Conservation (phyloP, 2,888 invertebrate genomes). For the Actias luna region DNA sequence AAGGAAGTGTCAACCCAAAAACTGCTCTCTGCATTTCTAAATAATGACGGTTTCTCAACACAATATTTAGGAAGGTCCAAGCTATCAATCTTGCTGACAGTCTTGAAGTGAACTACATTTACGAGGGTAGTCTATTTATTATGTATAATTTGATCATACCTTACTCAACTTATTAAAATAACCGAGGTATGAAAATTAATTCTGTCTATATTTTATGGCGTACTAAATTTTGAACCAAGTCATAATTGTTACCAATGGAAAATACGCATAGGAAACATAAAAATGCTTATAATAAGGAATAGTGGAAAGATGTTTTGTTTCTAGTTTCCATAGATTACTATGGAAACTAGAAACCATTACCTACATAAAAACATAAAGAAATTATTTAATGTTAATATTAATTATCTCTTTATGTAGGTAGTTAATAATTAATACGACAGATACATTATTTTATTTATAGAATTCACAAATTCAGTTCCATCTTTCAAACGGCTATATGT, state of each 20-base stretch:
- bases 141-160: constrained; percentile 1
- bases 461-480: not conserved
- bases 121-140: not conserved
- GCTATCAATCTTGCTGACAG: not conserved
- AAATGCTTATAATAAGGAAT: not conserved
- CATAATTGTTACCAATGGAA: not conserved
- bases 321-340: constrained; percentile 5
- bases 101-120: not conserved
- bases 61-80: not conserved
- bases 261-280: not conserved
- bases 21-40: not conserved
- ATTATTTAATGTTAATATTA: not conserved
- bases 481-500: not conserved
- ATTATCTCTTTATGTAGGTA: not conserved
- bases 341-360: too few relatives aligned
- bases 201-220: not conserved
- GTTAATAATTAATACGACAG: not conserved
- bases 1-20: not conserved
- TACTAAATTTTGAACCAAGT: not conserved
- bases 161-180: constrained; percentile 6
- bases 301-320: not conserved
- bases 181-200: constrained; percentile 1
- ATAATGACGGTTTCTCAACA: not conserved
- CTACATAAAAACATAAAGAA: not conserved
- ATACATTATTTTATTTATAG: not conserved